Conservation (phyloP, 2,113 vertebrate species). For the Caranx melampygus region DNA sequence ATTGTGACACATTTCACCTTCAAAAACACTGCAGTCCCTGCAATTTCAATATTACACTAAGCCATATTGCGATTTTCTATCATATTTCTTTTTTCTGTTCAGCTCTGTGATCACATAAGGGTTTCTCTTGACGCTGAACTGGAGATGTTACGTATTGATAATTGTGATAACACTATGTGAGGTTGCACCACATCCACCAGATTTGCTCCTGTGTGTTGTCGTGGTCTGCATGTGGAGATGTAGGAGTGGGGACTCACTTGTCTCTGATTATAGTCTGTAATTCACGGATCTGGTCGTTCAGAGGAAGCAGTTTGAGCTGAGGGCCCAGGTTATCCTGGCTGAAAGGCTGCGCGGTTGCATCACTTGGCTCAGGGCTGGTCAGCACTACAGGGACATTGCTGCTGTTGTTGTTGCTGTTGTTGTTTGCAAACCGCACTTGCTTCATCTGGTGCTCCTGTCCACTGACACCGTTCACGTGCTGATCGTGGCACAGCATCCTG, state of each 20-base stretch:
- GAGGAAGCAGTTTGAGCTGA: constrained; percentile 91
- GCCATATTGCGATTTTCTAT: too few species aligned
- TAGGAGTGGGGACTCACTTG: constrained; percentile 84
- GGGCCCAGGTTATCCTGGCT: constrained; percentile 76
- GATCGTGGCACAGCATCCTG: constrained; percentile 88
- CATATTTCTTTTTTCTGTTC: too few species aligned
- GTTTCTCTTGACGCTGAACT: neutral
- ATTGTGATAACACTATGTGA: neutral
- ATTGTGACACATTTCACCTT: too few species aligned
- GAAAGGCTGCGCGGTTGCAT: constrained; percentile 46
- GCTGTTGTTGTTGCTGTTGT: constrained; percentile 53
- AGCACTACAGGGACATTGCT: constrained; percentile 58
- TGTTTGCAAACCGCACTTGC: constrained; percentile 85
- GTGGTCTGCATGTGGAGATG: neutral
- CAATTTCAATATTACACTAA: too few species aligned
- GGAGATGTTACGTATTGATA: neutral
- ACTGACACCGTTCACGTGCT: constrained; percentile 79
- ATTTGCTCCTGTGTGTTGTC: neutral
- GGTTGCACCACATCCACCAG: neutral
- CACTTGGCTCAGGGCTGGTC: constrained; percentile 54
- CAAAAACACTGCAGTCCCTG: too few species aligned
- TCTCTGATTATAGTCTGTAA: constrained; percentile 94
- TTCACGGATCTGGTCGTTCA: constrained; percentile 94
- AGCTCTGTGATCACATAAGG: neutral
- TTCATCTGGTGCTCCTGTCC: constrained; percentile 79